These are phyloP conservation scores for Apeira syringaria DNA, from an alignment of 2,888 invertebrate species.

Conservation along the genomic window DNA sequence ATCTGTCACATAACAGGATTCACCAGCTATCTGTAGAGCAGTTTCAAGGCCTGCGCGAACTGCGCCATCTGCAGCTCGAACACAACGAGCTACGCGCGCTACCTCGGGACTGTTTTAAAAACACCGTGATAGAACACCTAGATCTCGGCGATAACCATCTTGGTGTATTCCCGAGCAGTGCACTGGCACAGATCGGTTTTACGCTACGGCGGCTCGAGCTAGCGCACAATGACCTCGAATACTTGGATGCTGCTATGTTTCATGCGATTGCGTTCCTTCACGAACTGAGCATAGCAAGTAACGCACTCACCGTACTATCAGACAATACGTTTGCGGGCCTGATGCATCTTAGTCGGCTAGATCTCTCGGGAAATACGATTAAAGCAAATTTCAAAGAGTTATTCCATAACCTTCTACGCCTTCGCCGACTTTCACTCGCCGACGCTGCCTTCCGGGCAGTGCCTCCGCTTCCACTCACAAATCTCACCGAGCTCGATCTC, in stretches of 20 bases:
- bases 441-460: slow-evolving; percentile 87
- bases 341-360: slow-evolving; percentile 87
- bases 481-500: slow-evolving; percentile 88
- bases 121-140: slow-evolving; percentile 89
- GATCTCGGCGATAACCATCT: slow-evolving; percentile 89
- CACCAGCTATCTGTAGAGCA: slow-evolving; percentile 52
- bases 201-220: slow-evolving; percentile 89
- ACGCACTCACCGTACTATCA: slow-evolving; percentile 90
- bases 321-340: slow-evolving; percentile 92
- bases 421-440: slow-evolving; percentile 87
- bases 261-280: slow-evolving; percentile 86
- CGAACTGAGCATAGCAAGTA: slow-evolving; percentile 88
- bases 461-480: slow-evolving; percentile 86
- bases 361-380: slow-evolving; percentile 89
- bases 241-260: slow-evolving; percentile 92
- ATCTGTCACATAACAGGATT: slow-evolving; percentile 51
- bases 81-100: slow-evolving; percentile 87
- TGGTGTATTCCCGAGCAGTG: slow-evolving; percentile 87
- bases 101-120: slow-evolving; percentile 88
- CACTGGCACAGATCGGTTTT: slow-evolving; percentile 88
- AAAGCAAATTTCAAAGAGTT: slow-evolving; percentile 92
- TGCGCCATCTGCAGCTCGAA: slow-evolving; percentile 87
- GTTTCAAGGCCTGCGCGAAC: slow-evolving; percentile 81
- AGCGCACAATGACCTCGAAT: slow-evolving; percentile 89
- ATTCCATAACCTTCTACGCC: slow-evolving; percentile 89